A percentile compares a stretch with the other conserved stretches of the same genome.
Conservation (phyloP, 2,888 invertebrate genomes). For the Stenurella melanura region DNA sequence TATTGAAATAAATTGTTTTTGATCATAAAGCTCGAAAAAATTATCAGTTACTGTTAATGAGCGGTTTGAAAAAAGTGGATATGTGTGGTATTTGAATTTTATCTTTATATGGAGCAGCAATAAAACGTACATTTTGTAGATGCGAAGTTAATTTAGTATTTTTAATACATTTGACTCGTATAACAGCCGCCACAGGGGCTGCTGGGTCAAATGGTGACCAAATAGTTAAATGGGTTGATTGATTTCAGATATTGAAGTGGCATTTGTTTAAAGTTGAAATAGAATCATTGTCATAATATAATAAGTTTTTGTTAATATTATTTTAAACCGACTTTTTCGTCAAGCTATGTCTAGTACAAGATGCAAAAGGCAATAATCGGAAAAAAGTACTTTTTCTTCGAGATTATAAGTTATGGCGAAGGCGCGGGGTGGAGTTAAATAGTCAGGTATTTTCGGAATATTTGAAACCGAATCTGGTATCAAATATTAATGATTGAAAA, state of each 20-base stretch:
- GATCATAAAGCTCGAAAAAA: slow-evolving; percentile 27
- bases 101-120: background rate
- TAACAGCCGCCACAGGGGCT: background rate
- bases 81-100: slow-evolving; percentile 3
- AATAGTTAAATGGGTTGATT: background rate
- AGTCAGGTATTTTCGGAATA: too few species aligned
- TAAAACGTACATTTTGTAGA: background rate
- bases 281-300: too few species aligned
- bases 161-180: background rate
- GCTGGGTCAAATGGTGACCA: background rate
- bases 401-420: too few species aligned
- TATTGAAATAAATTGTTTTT: slow-evolving; percentile 27
- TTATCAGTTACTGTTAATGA: slow-evolving; percentile 13
- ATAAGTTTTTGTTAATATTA: too few species aligned
- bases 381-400: too few species aligned
- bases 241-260: background rate
- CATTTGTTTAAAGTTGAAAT: too few species aligned
- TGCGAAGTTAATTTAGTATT: background rate
- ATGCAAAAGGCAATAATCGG: too few species aligned
- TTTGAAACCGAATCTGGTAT: too few species aligned
- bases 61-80: background rate
- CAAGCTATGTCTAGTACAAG: too few species aligned
- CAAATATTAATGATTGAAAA: too few species aligned
- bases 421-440: too few species aligned
- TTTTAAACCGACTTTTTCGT: too few species aligned